Percentiles rank a stretch among this genome's conserved stretches.
Evolutionary conservation across 1,140 invertebrate species (phyloP).

Genomic region (Atopsyche davidsoni): DNA sequence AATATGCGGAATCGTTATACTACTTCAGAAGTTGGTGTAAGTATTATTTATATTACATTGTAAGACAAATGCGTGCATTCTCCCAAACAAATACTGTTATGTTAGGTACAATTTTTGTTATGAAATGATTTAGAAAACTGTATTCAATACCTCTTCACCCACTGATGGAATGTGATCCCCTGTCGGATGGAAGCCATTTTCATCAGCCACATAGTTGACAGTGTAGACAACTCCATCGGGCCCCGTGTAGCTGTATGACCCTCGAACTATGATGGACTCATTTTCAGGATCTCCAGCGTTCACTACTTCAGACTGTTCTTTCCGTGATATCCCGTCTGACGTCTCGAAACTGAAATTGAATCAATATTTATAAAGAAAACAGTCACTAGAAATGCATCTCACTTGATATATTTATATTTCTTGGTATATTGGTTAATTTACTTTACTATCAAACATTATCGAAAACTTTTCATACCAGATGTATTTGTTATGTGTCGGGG

Average conservation of each 20-base stretch:
- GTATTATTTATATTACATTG: no score
- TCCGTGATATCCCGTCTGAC: conserved; percentile 43
- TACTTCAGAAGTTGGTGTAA: no score
- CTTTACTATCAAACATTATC: background rate
- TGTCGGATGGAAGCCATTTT: conserved; percentile 62
- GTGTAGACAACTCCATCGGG: conserved; percentile 51
- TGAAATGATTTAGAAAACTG: no score
- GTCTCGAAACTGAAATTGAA: conserved; percentile 41
- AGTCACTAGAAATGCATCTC: no score
- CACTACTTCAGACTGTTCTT: conserved; percentile 41
- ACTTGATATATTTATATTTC: background rate
- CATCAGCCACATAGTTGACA: conserved; percentile 69
- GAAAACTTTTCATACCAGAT: background rate
- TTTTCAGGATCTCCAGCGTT: conserved; percentile 47
- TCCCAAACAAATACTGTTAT: no score
- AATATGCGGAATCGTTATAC: no score
- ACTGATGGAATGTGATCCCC: conserved; percentile 48
- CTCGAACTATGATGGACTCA: conserved; percentile 38
- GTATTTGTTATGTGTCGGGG: background rate
- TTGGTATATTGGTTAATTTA: background rate
- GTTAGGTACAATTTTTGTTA: no score
- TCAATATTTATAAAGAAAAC: background rate
- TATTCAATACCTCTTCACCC: no score
- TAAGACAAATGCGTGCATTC: no score
- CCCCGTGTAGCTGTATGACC: conserved; percentile 51